A percentile compares a stretch with the other conserved stretches of the same genome.
These are phyloP conservation scores for Rhodinocichla rosea DNA, from an alignment of 2,113 vertebrate genomes.

Conservation along the genomic window DNA sequence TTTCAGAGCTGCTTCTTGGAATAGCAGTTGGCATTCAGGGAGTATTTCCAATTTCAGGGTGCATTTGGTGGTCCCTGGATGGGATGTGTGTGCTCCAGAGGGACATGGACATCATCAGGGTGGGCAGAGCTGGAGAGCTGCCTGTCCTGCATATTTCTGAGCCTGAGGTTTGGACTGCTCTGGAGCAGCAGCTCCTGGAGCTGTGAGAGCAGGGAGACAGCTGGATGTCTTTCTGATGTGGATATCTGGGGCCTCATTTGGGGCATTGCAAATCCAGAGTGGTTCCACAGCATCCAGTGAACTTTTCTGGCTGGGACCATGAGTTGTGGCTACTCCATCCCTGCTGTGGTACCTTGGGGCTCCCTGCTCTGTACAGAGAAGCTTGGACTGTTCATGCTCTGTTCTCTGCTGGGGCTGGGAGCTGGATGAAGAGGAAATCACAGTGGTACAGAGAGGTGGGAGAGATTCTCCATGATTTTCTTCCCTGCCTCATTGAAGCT, in stretches of 20 bases:
- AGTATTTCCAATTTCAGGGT: background rate
- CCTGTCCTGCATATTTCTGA: background rate
- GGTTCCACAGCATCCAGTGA: rapidly evolving
- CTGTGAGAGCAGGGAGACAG: background rate
- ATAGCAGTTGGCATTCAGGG: background rate
- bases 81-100: background rate
- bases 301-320: background rate
- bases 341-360: background rate
- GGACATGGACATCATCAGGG: background rate
- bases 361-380: background rate
- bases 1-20: background rate
- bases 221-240: background rate
- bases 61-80: background rate
- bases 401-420: background rate
- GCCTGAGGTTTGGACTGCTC: background rate
- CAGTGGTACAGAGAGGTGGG: background rate
- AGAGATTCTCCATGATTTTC: background rate
- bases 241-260: background rate
- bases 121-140: background rate
- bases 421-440: background rate
- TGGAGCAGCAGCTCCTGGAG: background rate
- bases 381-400: background rate
- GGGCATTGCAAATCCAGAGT: background rate
- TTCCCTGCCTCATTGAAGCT: background rate
- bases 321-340: background rate